These are phyloP conservation scores for Yoshiicerus persimilis DNA, from an alignment of 1,140 invertebrate species.

Conservation along the genomic window DNA sequence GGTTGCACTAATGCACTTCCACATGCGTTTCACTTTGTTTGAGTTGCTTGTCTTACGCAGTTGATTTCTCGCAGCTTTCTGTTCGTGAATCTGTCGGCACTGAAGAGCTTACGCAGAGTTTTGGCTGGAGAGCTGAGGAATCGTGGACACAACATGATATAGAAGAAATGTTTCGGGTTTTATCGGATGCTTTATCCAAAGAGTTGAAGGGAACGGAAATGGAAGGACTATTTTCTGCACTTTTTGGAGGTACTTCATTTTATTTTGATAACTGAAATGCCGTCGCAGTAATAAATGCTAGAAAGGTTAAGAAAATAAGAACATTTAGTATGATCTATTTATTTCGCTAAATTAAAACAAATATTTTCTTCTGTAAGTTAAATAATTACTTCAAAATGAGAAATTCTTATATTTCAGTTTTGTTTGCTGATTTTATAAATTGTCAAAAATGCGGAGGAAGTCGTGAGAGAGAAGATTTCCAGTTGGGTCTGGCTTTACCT, in stretches of 20 bases:
- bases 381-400: too few species aligned
- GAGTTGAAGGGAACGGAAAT: slow-evolving; percentile 84
- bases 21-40: too few species aligned
- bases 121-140: slow-evolving; percentile 88
- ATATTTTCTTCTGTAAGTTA: too few species aligned
- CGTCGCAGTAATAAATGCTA: too few species aligned
- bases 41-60: too few species aligned
- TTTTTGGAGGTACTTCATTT: slow-evolving; percentile 64
- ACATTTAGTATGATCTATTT: too few species aligned
- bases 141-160: slow-evolving; percentile 88
- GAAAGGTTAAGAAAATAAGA: too few species aligned
- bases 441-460: background rate
- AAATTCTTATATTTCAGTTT: background rate
- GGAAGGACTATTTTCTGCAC: slow-evolving; percentile 76
- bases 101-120: slow-evolving; percentile 82
- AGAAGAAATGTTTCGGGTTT: slow-evolving; percentile 78
- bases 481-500: background rate
- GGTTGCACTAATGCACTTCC: background rate
- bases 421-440: background rate
- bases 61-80: slow-evolving; percentile 65
- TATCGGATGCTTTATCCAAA: slow-evolving; percentile 88
- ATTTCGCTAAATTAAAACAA: too few species aligned
- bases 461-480: background rate
- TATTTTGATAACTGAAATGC: too few species aligned
- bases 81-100: slow-evolving; percentile 76